Evolutionary conservation across 2,113 vertebrate genomes (phyloP), one percentile per base, ranked within the genome.

Genomic region (Notiomystis cincta): DNA sequence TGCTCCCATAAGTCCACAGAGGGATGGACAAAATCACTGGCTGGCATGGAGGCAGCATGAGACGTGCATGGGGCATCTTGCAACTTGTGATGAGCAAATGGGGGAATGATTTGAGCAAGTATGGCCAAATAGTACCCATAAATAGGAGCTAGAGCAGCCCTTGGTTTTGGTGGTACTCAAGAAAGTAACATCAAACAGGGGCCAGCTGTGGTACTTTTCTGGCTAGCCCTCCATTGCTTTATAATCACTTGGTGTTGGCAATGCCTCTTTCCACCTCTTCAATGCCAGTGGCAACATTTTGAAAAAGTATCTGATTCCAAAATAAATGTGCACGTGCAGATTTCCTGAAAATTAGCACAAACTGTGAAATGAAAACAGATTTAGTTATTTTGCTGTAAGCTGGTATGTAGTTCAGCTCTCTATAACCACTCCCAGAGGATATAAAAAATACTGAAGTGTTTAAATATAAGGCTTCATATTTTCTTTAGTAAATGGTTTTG

Each of bases 401-500:
- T 91, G 56, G 56, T 64, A 47, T 58, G 56, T 71, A 89, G 69
- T 60, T 95, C 81, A 85, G n/a, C 27, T 93, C 47, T 87, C 54
- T 3, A 3, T 44, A 94, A 94, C 78, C 64, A 57, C 23, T 96
- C 87, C 75, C 91, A 53, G 80, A 91, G 89, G 87, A 95, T 76
- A 82, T 78, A 82, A 75, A 87, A 89, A 91, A 91, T 87, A 67
- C 8, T 44, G 54, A 50, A 81, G 10, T 83, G n/a, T 51, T 91
- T 95, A 91, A 93, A 71, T 75, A 40, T 47, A 73, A 92, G 31
- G n/a, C 69, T 83, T 91, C 15, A 2, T 78, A 44, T 93, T 95
- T 91, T 95, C 77, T 95, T 93, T 83, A 95, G 70, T 90, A 81
- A 81, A 92, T 51, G 54, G 27, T 35, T 92, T 87, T 89, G 51